Conservation (phyloP, 2,888 invertebrate species). For the Diaperis boleti region DNA sequence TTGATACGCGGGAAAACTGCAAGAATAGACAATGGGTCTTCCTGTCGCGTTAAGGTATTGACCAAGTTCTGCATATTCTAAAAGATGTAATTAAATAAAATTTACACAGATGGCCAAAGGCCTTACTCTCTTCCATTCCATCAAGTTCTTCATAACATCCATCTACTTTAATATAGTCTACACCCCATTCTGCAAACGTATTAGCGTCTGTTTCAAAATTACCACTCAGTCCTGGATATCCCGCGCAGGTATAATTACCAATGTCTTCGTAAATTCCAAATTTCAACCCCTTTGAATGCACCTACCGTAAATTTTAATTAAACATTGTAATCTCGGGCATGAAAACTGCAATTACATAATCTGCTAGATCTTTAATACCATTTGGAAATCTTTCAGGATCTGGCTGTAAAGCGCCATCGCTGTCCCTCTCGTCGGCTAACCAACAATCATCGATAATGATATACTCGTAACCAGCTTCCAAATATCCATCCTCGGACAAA, state of each 20-base stretch:
- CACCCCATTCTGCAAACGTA: slow-evolving; percentile 82
- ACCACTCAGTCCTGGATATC: slow-evolving; percentile 80
- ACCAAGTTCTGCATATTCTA: slow-evolving; percentile 37
- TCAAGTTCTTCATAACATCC: slow-evolving; percentile 77
- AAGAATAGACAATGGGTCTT: slow-evolving; percentile 74
- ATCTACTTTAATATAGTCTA: slow-evolving; percentile 85
- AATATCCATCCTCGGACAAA: slow-evolving; percentile 71
- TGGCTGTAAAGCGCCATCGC: slow-evolving; percentile 66
- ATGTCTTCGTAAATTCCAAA: slow-evolving; percentile 87
- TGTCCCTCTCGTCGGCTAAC: slow-evolving; percentile 67
- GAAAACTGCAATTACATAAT: slow-evolving; percentile 66
- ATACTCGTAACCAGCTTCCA: slow-evolving; percentile 71
- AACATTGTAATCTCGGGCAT: background rate
- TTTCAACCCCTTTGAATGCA: slow-evolving; percentile 79
- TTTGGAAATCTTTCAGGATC: slow-evolving; percentile 71
- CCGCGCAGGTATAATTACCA: slow-evolving; percentile 81
- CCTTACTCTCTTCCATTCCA: slow-evolving; percentile 66
- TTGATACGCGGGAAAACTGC: slow-evolving; percentile 85
- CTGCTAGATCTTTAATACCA: slow-evolving; percentile 70
- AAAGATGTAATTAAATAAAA: background rate
- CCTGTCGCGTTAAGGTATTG: slow-evolving; percentile 67
- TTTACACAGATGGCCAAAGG: background rate
- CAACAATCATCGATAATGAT: slow-evolving; percentile 73
- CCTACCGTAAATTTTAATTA: slow-evolving; percentile 65
- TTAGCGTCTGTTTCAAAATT: slow-evolving; percentile 76